A percentile compares a stretch with the other conserved stretches of the same genome.
These are phyloP conservation scores for Tamandua tetradactyla DNA, from an alignment of 2,797 vertebrate species.

Conservation along the genomic window DNA sequence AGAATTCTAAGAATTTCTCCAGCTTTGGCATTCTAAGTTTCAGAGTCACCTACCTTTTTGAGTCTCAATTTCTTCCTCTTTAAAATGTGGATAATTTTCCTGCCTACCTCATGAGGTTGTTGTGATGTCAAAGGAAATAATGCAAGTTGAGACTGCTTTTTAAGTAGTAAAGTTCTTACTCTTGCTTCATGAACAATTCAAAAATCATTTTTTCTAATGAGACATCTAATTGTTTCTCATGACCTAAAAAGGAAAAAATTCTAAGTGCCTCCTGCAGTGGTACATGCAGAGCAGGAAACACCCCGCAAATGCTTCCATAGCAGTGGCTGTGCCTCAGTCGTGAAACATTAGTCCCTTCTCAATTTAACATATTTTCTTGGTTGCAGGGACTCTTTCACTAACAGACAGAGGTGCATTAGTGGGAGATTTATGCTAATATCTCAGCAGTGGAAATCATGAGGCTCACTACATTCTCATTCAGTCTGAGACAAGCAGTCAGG, in stretches of 20 bases:
- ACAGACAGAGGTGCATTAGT: slow-evolving; percentile 85
- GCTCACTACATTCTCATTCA: slow-evolving; percentile 82
- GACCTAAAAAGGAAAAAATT: background rate
- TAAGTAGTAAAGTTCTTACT: background rate
- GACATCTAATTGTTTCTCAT: background rate
- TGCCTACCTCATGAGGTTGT: background rate
- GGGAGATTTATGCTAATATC: slow-evolving; percentile 87
- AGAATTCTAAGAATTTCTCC: background rate
- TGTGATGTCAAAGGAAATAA: background rate
- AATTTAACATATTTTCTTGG: slow-evolving; percentile 78
- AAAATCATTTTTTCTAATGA: background rate
- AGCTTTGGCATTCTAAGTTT: background rate
- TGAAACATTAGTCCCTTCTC: background rate
- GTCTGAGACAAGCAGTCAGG: slow-evolving; percentile 80
- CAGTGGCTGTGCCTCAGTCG: background rate
- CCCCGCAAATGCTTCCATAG: background rate
- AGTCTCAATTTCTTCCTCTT: background rate
- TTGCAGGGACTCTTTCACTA: slow-evolving; percentile 79
- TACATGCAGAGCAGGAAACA: background rate
- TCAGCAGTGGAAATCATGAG: slow-evolving; percentile 84
- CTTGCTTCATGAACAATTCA: background rate
- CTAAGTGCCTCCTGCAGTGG: background rate
- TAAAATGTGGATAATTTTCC: background rate
- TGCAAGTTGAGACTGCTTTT: background rate
- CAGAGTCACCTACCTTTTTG: background rate